These are phyloP conservation scores for Saxidomus purpurata DNA, from an alignment of 1,140 invertebrate genomes.

Conservation along the genomic window DNA sequence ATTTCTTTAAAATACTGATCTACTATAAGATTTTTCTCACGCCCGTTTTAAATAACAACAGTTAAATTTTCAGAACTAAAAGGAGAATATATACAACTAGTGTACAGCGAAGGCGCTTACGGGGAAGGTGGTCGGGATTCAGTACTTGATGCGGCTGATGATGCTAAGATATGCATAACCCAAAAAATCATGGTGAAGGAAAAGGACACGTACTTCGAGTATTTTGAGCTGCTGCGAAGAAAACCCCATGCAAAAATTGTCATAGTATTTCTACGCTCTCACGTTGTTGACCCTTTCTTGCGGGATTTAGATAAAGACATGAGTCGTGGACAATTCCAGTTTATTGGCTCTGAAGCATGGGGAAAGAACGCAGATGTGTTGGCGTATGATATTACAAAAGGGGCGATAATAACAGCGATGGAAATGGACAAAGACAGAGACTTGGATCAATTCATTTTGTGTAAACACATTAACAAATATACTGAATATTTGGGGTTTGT, in stretches of 20 bases:
- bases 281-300: slow-evolving; percentile 46
- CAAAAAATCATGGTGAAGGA: slow-evolving; percentile 46
- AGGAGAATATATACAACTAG: slow-evolving; percentile 61
- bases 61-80: slow-evolving; percentile 11
- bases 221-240: slow-evolving; percentile 33
- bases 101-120: slow-evolving; percentile 68
- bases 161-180: slow-evolving; percentile 56
- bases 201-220: slow-evolving; percentile 21
- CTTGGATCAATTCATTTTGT: slow-evolving; percentile 37
- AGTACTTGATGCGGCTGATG: background rate
- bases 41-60: too few species aligned
- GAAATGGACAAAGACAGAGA: slow-evolving; percentile 53
- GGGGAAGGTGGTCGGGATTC: slow-evolving; percentile 67
- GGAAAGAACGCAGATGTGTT: slow-evolving; percentile 52
- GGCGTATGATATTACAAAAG: slow-evolving; percentile 29
- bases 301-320: background rate
- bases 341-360: slow-evolving; percentile 72
- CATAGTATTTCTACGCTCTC: slow-evolving; percentile 64
- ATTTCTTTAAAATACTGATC: too few species aligned
- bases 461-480: too few species aligned
- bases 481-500: too few species aligned
- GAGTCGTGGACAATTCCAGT: slow-evolving; percentile 62
- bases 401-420: slow-evolving; percentile 55
- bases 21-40: too few species aligned
- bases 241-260: slow-evolving; percentile 64